Evolutionary conservation across 2,797 vertebrate species (phyloP), one percentile per base, ranked within the genome.

Genomic region (Pagetopsis macropterus): DNA sequence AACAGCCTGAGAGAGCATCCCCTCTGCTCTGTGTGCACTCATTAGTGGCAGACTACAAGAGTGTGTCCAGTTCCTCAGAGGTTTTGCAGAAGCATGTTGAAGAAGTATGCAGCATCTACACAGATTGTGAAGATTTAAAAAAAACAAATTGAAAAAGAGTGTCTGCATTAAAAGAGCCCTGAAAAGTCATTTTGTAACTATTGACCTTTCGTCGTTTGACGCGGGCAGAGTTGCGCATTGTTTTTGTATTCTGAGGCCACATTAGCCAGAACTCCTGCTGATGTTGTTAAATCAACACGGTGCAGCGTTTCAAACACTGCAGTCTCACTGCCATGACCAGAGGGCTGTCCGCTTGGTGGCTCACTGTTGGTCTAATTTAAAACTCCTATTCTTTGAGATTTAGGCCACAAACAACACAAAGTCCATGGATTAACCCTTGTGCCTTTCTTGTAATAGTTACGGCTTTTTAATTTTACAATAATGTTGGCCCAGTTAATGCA

Each of bases 241-340:
- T 9, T 23, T 15, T 9, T 21, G 41, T 41, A 54, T 5, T 19
- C 13, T 43, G 41, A 23, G 27, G 15, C 0, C 1, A 46, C 49
- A 7, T 13, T 17, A 50, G 1, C 0, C n/a, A 37, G 16, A 16
- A 13, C n/a, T 55, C 15, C 46, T n/a, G 50, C 50, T 70, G 27
- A 50, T 60, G 19, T 15, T 45, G 19, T 40, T 49, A 55, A 65
- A 17, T 41, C 2, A 55, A 51, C 37, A 68, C 56, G 74, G n/a
- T 64, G 67, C 14, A 23, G 31, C 37, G 48, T 78, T 79, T 82
- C 41, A 78, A 58, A 58, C 40, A 21, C 31, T 17, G 45, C 13
- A 43, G 31, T 33, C 43, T 61, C 56, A 21, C 16, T 33, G 57
- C 33, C 0, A 14, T 52, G 37, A 67, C 21, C 41, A 10, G 31